Evolutionary conservation across 1,140 invertebrate species (phyloP), one percentile per base, ranked within the genome.

Genomic region (Drosophila neocordata): DNA sequence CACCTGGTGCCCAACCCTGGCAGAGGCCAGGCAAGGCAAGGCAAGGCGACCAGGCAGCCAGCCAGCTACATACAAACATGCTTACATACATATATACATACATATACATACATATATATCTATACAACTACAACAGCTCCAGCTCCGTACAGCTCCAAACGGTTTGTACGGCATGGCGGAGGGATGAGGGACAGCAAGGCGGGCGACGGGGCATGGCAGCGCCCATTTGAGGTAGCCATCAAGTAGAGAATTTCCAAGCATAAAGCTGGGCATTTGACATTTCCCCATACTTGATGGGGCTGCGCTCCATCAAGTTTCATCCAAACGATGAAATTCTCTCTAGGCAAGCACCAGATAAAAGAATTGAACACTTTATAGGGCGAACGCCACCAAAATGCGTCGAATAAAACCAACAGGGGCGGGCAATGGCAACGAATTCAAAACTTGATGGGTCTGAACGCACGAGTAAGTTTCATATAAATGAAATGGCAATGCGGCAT

Each of bases 281-380:
- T 73, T 91, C 89, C 70, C 77, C 38, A 82, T 63, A 89, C 90
- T 91, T 91, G 76, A 65, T 91, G 90, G 90, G 8, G 90, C 90
- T 75, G 20, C 73, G 87, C 88, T 11, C 90, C 84, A 87, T 53
- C 70, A 91, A 84, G 73, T 79, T 38, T 31, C 12, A 4, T n/a
- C 35, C 73, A 87, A 90, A 71, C 70, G 72, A 72, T 63, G 56
- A 74, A 75, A 69, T 78, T 75, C 58, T 60, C 48, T 59, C 7
- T 38, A 82, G 66, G 73, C 63, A 57, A 53, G 13, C 63, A 61
- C 72, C 63, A 78, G 77, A 73, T 69, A 66, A 75, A 88, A 63
- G 69, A 83, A 80, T 65, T 52, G 44, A 60, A 59, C 85, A 90
- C 79, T 90, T 90, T 85, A 89, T 91, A 87, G 90, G 71, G 78